Conservation (phyloP, 1,140 invertebrate species). For the Rhyacophila brunnea region DNA sequence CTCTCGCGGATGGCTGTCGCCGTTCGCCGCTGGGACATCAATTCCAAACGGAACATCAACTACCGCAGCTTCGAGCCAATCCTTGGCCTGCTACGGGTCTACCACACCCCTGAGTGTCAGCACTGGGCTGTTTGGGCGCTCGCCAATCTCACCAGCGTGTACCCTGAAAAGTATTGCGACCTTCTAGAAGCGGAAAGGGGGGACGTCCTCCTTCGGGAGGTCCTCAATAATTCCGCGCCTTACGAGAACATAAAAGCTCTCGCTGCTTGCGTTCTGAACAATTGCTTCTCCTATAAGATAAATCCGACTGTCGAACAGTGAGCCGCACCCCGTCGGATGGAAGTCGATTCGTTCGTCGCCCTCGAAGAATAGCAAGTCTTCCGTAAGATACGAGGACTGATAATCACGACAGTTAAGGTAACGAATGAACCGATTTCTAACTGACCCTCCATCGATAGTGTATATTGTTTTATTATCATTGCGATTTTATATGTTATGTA, state of each 20-base stretch:
- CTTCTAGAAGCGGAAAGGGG: slow-evolving; percentile 86
- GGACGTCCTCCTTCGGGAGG: slow-evolving; percentile 66
- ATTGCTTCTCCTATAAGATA: slow-evolving; percentile 51
- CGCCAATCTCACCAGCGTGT: slow-evolving; percentile 91
- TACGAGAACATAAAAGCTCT: slow-evolving; percentile 66
- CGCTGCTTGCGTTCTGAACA: slow-evolving; percentile 64
- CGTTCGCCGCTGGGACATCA: slow-evolving; percentile 85
- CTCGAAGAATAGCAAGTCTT: no score
- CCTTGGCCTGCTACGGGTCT: slow-evolving; percentile 73
- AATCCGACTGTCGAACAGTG: no score
- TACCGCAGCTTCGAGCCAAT: slow-evolving; percentile 95
- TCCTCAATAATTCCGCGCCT: slow-evolving; percentile 62
- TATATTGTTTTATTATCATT: no score
- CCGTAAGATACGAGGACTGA: no score
- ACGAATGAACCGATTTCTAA: no score
- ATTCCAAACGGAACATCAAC: slow-evolving; percentile 90
- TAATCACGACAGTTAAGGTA: no score
- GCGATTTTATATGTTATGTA: no score
- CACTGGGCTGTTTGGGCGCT: slow-evolving; percentile 98
- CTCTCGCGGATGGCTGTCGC: slow-evolving; percentile 74
- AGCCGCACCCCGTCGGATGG: no score
- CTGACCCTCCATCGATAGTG: no score
- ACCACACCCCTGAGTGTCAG: slow-evolving; percentile 87
- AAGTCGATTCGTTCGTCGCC: no score
- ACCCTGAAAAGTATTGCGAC: slow-evolving; percentile 88